Percentiles rank a stretch among this genome's conserved stretches.
phyloP scores from a whole-genome alignment of 2,113 vertebrate genomes.

The Calyptommatus sinebrachiatus region DNA sequence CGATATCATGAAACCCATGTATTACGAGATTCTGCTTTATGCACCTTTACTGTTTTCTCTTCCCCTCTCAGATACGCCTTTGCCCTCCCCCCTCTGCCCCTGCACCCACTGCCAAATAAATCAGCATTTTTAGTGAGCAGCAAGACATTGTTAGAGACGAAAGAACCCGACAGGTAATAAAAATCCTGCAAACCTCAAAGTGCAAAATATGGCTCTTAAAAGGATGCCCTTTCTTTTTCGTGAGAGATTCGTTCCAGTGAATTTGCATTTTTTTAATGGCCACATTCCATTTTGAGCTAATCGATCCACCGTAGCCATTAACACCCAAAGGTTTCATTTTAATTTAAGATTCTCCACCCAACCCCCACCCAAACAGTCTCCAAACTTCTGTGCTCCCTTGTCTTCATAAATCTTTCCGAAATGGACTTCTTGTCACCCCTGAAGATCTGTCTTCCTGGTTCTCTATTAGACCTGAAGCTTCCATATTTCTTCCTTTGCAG shows the following conservation, averaged over 20 bases:
- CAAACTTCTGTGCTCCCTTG: neutral
- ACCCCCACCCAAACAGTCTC: no score
- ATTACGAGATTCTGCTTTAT: no score
- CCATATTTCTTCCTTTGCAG: neutral
- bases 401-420: conserved; percentile 5
- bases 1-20: no score
- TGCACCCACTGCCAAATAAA: neutral
- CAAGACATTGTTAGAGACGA: neutral
- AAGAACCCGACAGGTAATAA: neutral
- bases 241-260: neutral
- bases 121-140: neutral
- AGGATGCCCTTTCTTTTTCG: neutral
- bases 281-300: neutral
- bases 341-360: neutral
- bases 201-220: neutral
- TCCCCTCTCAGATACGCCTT: no score
- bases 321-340: neutral
- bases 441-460: neutral
- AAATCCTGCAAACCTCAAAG: neutral
- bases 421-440: neutral
- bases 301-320: neutral
- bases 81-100: no score
- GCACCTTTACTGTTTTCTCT: no score
- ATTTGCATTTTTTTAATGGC: neutral
- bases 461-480: neutral